Evolutionary conservation across 2,113 vertebrate species (phyloP).

Genomic region (Notechis scutatus): DNA sequence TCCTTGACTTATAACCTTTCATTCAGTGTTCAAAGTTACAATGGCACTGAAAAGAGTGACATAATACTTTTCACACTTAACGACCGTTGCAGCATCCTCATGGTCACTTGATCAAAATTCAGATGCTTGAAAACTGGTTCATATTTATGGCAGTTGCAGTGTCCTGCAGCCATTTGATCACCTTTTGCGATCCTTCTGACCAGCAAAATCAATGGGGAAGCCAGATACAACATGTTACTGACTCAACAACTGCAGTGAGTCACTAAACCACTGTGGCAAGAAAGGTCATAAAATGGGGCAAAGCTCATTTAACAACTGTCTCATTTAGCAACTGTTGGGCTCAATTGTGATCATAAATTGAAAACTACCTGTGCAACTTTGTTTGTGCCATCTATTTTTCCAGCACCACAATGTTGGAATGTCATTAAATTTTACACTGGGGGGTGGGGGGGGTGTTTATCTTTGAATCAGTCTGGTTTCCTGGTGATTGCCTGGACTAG

Average conservation of each 20-base stretch:
- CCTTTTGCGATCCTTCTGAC: not conserved
- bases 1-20: not conserved
- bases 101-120: not conserved
- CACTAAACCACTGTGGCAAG: not conserved
- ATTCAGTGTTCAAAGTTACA: not conserved
- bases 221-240: not conserved
- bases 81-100: not conserved
- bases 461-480: not conserved
- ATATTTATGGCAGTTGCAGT: not conserved
- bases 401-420: not conserved
- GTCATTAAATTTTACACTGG: not conserved
- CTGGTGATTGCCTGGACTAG: not conserved
- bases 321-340: not conserved
- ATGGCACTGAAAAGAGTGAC: not conserved
- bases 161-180: not conserved
- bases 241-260: not conserved
- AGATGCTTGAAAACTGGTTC: not conserved
- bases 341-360: not conserved
- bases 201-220: not conserved
- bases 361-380: not conserved
- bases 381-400: not conserved
- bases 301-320: not conserved
- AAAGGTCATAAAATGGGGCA: not conserved
- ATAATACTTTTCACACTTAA: not conserved
- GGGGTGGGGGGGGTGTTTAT: not conserved